Evolutionary conservation across 2,113 vertebrate genomes (phyloP).

Genomic region (Poeciliopsis retropinna): DNA sequence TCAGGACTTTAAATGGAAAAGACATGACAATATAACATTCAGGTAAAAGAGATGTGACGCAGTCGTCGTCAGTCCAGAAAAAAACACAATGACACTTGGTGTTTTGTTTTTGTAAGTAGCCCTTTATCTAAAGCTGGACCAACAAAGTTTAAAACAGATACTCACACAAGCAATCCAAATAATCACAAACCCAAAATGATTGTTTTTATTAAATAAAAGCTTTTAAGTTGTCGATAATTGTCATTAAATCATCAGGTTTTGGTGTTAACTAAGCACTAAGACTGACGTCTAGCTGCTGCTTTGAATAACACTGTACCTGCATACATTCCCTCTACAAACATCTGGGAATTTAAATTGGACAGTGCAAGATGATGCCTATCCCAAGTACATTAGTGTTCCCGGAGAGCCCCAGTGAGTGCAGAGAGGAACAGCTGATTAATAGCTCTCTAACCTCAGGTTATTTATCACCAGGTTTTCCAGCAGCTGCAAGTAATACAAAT

Average conservation of each 20-base stretch:
- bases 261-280: neutral
- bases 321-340: constrained; percentile 37
- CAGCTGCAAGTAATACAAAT: constrained; percentile 63
- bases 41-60: no score
- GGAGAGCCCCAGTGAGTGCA: constrained; percentile 23
- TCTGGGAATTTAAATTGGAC: constrained; percentile 60
- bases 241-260: neutral
- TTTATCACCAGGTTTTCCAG: constrained; percentile 70
- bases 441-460: constrained; percentile 53
- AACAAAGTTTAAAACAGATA: no score
- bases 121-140: no score
- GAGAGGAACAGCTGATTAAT: constrained; percentile 70
- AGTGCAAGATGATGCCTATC: constrained; percentile 65
- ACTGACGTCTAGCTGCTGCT: neutral
- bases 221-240: no score
- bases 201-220: no score
- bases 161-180: no score
- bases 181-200: no score
- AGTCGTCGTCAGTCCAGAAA: no score
- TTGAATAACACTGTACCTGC: constrained; percentile 56
- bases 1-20: no score
- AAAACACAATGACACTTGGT: no score
- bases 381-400: constrained; percentile 61
- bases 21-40: no score
- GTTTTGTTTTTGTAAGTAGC: no score